Evolutionary conservation across 2,888 invertebrate genomes (phyloP).

Genomic region (Chrysolina haemoptera): DNA sequence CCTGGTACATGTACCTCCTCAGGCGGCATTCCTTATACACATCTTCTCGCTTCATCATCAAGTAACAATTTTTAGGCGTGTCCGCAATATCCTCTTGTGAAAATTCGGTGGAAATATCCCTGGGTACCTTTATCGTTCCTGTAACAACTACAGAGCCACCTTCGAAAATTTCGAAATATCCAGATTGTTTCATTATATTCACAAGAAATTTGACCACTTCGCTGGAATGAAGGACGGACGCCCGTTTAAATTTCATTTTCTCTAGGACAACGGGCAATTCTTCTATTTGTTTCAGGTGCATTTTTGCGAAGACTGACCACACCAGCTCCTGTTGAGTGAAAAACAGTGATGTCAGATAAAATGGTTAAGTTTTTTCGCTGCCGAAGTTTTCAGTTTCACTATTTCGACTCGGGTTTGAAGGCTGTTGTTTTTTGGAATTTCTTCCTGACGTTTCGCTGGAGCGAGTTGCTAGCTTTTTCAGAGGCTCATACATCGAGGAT

Average conservation of each 20-base stretch:
- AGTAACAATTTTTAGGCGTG: constrained; percentile 23
- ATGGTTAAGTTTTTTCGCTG: neutral
- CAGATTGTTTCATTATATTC: constrained; percentile 57
- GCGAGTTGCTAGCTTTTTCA: too few relatives aligned
- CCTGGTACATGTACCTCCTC: constrained; percentile 73
- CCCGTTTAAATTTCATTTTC: constrained; percentile 73
- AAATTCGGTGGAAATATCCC: constrained; percentile 66
- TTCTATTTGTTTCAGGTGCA: constrained; percentile 62
- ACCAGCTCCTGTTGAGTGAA: constrained; percentile 62
- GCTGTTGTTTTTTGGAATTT: too few relatives aligned
- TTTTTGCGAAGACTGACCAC: constrained; percentile 72
- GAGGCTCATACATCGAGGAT: too few relatives aligned
- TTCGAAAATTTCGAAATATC: constrained; percentile 69
- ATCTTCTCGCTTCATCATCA: constrained; percentile 46
- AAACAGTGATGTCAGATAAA: constrained; percentile 26
- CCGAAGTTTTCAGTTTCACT: too few relatives aligned
- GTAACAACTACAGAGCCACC: constrained; percentile 78
- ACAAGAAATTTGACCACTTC: constrained; percentile 59
- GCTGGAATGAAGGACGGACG: constrained; percentile 71
- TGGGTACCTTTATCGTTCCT: constrained; percentile 75
- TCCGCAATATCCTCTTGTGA: constrained; percentile 20
- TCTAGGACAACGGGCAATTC: constrained; percentile 73
- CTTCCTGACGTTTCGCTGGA: too few relatives aligned
- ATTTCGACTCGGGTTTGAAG: too few relatives aligned
- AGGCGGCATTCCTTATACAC: constrained; percentile 71